These are phyloP conservation scores for Poecilia latipinna DNA, from an alignment of 2,113 vertebrate genomes.

Conservation along the genomic window DNA sequence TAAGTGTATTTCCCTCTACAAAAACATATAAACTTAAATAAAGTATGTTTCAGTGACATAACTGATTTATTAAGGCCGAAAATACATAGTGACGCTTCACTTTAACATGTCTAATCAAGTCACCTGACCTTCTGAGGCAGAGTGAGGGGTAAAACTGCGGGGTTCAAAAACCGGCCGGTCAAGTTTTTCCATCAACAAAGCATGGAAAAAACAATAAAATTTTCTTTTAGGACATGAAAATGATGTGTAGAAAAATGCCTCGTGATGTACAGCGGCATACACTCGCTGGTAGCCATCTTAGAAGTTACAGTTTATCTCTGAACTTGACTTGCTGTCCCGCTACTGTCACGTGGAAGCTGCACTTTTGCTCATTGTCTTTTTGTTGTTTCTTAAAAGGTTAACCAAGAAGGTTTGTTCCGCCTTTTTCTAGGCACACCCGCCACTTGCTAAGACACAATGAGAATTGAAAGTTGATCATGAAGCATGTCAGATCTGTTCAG, in stretches of 20 bases:
- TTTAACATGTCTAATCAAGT: conserved; percentile 51
- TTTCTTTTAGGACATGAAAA: not conserved
- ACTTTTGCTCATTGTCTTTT: not conserved
- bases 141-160: not conserved
- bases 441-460: not conserved
- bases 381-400: not conserved
- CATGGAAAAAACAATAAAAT: not conserved
- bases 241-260: not conserved
- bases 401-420: not conserved
- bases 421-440: not conserved
- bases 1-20: conserved; percentile 46
- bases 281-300: conserved; percentile 4
- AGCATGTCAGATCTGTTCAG: not conserved
- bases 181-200: not conserved
- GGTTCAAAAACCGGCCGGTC: not conserved
- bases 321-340: not conserved
- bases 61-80: not conserved
- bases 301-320: conserved; percentile 11
- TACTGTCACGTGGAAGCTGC: not conserved
- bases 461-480: not conserved
- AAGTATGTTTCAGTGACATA: not conserved
- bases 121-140: conserved; percentile 47
- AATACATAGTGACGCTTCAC: not conserved
- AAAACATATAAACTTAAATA: not conserved
- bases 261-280: not conserved